Percentiles rank a stretch among this genome's conserved stretches.
Evolutionary conservation across 2,888 invertebrate species (phyloP).

Genomic region (Dolomedes plantarius): DNA sequence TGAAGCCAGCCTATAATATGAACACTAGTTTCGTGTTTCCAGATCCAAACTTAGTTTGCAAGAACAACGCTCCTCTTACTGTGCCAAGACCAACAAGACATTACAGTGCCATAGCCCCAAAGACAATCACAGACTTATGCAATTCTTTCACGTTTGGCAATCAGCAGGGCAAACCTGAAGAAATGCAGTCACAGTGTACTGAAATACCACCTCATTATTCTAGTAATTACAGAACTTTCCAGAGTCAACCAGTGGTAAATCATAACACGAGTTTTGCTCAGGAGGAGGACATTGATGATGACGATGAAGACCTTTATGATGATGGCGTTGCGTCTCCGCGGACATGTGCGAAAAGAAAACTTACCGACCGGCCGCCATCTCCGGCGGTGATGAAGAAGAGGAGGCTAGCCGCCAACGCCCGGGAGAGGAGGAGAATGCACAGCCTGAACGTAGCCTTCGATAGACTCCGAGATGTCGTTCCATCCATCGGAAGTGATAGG

Average conservation of each 20-base stretch:
- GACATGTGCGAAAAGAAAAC: constrained; percentile 32
- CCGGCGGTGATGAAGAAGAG: constrained; percentile 84
- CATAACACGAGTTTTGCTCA: background rate
- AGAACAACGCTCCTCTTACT: background rate
- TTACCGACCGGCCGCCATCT: constrained; percentile 59
- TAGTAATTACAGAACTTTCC: background rate
- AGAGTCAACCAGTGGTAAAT: constrained; percentile 1
- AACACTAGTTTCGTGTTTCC: constrained; percentile 34
- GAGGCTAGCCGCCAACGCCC: constrained; percentile 92
- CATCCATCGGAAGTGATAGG: constrained; percentile 91
- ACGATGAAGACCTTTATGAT: constrained; percentile 40
- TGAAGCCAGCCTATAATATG: constrained; percentile 12
- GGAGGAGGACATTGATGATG: constrained; percentile 38
- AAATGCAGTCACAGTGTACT: background rate
- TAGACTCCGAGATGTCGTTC: constrained; percentile 90
- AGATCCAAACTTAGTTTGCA: constrained; percentile 20
- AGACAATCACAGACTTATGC: constrained; percentile 41
- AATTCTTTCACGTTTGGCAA: constrained; percentile 47
- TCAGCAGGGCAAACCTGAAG: constrained; percentile 9
- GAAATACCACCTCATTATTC: background rate
- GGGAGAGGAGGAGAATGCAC: constrained; percentile 94
- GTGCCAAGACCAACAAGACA: background rate
- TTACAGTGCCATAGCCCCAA: constrained; percentile 52
- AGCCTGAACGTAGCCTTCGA: constrained; percentile 96
- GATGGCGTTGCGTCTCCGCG: constrained; percentile 31